Conservation (phyloP, 2,113 vertebrate species). For the Protomyctophum bolini region DNA sequence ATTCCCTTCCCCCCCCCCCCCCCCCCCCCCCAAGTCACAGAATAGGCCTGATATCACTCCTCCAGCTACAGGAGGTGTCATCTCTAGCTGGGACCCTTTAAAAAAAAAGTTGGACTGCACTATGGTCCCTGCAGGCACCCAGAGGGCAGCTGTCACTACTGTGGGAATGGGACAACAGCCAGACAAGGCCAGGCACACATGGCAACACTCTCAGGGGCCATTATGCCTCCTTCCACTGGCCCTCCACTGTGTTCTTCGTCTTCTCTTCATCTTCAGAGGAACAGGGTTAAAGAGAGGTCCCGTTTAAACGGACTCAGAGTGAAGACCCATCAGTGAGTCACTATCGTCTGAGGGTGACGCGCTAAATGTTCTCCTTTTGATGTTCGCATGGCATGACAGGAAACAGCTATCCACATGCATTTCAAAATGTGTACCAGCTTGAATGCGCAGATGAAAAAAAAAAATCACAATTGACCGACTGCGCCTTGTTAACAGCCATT, state of each 20-base stretch:
- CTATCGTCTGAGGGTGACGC: conserved; percentile 59
- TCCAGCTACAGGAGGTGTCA: conserved; percentile 42
- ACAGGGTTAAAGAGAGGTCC: conserved; percentile 54
- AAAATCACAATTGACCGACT: conserved; percentile 22
- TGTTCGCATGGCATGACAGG: conserved; percentile 35
- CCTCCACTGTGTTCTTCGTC: conserved; percentile 54
- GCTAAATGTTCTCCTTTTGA: conserved; percentile 59
- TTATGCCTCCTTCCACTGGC: conserved; percentile 52
- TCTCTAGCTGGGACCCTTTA: conserved; percentile 40
- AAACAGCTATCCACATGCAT: conserved; percentile 21
- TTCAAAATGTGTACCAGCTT: conserved; percentile 36
- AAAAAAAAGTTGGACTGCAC: conserved; percentile 33
- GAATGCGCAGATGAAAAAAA: conserved; percentile 43
- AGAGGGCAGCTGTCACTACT: conserved; percentile 67
- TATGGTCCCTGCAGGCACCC: conserved; percentile 43
- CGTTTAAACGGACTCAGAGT: conserved; percentile 47
- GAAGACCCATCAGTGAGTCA: conserved; percentile 48
- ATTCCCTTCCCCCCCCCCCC: no score
- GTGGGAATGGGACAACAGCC: conserved; percentile 56
- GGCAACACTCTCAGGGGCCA: conserved; percentile 69
- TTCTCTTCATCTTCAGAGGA: conserved; percentile 64
- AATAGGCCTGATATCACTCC: conserved; percentile 58
- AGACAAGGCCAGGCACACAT: conserved; percentile 70
- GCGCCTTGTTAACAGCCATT: conserved; percentile 16
- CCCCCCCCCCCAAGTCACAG: conserved; percentile 33